Conservation (phyloP, 2,797 vertebrate species). For the Catamblyrhynchus diadema region DNA sequence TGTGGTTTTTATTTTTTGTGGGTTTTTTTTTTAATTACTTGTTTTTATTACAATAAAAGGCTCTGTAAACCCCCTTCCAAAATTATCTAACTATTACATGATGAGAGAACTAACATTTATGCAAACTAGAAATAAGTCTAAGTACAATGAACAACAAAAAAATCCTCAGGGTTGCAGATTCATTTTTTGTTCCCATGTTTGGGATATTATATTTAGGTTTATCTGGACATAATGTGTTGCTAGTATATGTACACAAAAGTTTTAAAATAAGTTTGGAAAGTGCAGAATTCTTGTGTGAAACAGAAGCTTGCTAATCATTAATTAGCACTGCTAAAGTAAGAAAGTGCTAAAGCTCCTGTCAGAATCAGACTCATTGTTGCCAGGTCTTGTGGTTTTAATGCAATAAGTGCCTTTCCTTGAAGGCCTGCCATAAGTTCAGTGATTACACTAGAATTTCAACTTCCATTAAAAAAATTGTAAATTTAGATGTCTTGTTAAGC, state of each 20-base stretch:
- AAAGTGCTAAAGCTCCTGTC: conserved; percentile 9
- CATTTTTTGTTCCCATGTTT: neutral
- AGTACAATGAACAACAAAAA: neutral
- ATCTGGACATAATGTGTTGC: neutral
- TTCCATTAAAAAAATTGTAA: neutral
- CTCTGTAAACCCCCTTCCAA: neutral
- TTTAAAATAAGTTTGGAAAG: neutral
- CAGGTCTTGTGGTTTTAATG: neutral
- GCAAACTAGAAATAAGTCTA: neutral
- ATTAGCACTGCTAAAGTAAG: conserved; percentile 17
- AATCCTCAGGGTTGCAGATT: neutral
- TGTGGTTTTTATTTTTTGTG: too few species aligned
- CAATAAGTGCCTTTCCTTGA: neutral
- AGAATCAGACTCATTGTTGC: neutral
- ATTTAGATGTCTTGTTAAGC: neutral
- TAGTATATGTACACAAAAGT: neutral
- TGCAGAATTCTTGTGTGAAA: neutral
- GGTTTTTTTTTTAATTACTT: neutral
- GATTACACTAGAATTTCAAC: neutral
- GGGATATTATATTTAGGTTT: neutral
- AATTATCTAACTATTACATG: neutral
- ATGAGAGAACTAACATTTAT: neutral
- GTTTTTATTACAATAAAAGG: neutral
- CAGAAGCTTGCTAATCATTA: conserved; percentile 14
- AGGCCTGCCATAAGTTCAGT: neutral